A percentile compares a stretch with the other conserved stretches of the same genome.
Conservation (phyloP, 2,888 invertebrate species). For the Tenthredo scrophulariae region DNA sequence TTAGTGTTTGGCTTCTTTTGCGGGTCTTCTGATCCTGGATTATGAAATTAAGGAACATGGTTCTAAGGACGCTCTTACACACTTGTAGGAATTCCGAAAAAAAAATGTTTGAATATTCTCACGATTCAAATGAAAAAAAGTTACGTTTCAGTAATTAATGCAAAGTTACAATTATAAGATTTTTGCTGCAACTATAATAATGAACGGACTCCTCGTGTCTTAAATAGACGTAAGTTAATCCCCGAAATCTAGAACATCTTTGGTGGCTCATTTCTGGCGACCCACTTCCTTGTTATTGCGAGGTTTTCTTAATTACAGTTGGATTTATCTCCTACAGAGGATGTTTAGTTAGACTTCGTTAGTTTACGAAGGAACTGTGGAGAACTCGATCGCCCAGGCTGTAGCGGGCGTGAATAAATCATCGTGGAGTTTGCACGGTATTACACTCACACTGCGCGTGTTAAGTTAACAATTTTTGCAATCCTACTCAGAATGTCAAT, state of each 20-base stretch:
- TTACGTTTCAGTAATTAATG: too few relatives aligned
- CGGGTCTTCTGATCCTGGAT: conserved; percentile 10
- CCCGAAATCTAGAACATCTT: conserved; percentile 6
- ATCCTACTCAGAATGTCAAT: neutral
- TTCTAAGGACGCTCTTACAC: neutral
- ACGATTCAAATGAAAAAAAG: too few relatives aligned
- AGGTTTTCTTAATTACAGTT: conserved; percentile 47
- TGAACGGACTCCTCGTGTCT: neutral
- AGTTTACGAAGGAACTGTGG: conserved; percentile 29
- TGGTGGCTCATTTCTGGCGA: conserved; percentile 2
- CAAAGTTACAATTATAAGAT: neutral
- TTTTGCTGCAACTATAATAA: neutral
- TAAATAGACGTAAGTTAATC: neutral
- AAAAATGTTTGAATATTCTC: neutral
- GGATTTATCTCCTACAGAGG: neutral
- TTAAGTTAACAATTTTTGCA: neutral
- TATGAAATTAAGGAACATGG: neutral
- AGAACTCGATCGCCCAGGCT: neutral
- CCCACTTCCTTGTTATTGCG: conserved; percentile 48
- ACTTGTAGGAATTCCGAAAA: neutral
- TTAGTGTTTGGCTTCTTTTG: conserved; percentile 68
- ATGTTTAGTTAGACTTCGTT: conserved; percentile 46
- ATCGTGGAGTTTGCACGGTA: neutral
- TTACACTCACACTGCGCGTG: neutral
- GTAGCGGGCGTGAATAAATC: neutral